Base-by-base conservation (phyloP, 2,797 vertebrate genomes). In the Glossophaga mutica region DNA sequence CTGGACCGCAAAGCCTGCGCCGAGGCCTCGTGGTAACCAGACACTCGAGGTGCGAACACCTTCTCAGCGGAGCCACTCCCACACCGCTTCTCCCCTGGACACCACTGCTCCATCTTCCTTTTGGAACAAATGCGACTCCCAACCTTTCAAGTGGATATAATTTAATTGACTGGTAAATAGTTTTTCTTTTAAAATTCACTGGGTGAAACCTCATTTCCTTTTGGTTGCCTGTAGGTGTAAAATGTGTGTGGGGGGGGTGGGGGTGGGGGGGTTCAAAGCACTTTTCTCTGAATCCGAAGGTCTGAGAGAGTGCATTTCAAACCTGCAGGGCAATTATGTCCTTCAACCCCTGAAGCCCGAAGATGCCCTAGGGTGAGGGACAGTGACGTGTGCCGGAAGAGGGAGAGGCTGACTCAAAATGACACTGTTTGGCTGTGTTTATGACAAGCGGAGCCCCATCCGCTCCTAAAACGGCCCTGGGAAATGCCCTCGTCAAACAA, bases 101-200 rank as follows among this genome's bases (percentile, higher is more conserved):
- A 34, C 46, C 37, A 34, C 55, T 16, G n/a, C 24, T 76, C 65
- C 34, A 2, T 32, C 37, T 50, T 77, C 81, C 70, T 82, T 74
- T 57, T 10, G 52, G 59, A 93, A 59, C 48, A 88, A 50, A 52
- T 55, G 59, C 24, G 48, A 71, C 42, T 91, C 57, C 79, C 83
- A 93, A 68, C 29, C 32, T 79, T 74, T 48, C 34, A n/a, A 71
- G 59, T 87, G n/a, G 62, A 44, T 32, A 50, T 37, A 32, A 81
- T 18, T 62, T 37, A 70, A 24, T 4, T 46, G 67, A 81, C 22
- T 7, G 67, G 59, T 29, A 84, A 90, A 87, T 10, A 76, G 26
- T 26, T 87, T 76, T 92, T 42, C 50, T 92, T 55, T 85, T 46
- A 67, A 90, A 81, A 94, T 29, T 46, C 37, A 90, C 39, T n/a